phyloP scores from a whole-genome alignment of 30 jellyfish, hydroid and myxozoan species.

The Nemopilema nomurai region DNA sequence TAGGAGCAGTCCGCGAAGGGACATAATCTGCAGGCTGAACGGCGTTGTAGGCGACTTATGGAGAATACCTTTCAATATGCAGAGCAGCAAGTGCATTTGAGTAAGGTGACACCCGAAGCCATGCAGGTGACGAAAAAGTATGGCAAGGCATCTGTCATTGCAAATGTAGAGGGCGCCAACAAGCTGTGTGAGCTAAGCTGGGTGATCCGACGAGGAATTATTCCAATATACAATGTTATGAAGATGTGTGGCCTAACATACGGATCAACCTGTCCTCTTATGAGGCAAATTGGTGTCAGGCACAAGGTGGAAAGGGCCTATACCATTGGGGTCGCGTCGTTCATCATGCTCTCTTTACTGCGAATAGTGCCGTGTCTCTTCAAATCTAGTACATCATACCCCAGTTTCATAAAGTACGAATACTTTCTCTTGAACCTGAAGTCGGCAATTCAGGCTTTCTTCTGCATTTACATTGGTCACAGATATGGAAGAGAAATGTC shows the following conservation, averaged over 20 bases:
- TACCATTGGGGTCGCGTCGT: conserved; percentile 7
- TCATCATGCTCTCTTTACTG: conserved; percentile 7
- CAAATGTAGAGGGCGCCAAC: not conserved
- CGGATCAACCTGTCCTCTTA: conserved; percentile 58
- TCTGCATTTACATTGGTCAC: conserved; percentile 42
- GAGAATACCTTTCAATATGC: too few species aligned
- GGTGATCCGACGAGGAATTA: conserved; percentile 21
- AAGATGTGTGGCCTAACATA: conserved; percentile 55
- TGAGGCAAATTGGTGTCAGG: not conserved
- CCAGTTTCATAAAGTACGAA: conserved; percentile 30
- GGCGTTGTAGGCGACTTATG: too few species aligned
- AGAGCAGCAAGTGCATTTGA: too few species aligned
- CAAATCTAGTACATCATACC: not conserved
- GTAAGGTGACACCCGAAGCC: too few species aligned
- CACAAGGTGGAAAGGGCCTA: conserved; percentile 42
- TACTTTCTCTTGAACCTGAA: conserved; percentile 33
- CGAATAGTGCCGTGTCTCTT: conserved; percentile 29
- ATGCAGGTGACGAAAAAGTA: too few species aligned
- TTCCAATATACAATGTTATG: conserved; percentile 47
- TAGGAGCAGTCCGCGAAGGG: too few species aligned
- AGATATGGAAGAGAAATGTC: conserved; percentile 50
- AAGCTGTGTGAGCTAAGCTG: conserved; percentile 11
- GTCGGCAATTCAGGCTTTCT: conserved; percentile 42
- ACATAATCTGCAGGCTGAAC: too few species aligned
- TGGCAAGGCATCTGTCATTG: not conserved